Percentiles rank a stretch among this genome's conserved stretches.
phyloP scores from a whole-genome alignment of 2,888 invertebrate species.

The Lymantria monacha region DNA sequence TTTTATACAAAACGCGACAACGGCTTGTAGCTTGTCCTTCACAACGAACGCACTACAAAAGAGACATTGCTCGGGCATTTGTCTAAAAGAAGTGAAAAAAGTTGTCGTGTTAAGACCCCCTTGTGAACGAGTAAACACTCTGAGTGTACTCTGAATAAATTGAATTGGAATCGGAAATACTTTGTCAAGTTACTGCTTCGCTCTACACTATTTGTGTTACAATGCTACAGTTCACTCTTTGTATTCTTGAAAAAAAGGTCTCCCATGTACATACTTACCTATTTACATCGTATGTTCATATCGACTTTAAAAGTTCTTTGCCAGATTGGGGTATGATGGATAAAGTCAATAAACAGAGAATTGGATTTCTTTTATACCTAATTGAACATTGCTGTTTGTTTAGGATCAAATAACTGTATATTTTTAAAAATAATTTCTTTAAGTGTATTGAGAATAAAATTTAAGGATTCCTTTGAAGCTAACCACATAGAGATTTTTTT shows the following conservation, averaged over 20 bases:
- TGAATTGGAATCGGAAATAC: constrained; percentile 53
- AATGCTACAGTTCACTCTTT: constrained; percentile 21
- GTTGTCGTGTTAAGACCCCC: constrained; percentile 33
- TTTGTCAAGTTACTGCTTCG: constrained; percentile 32
- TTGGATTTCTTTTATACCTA: neutral
- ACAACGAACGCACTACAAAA: constrained; percentile 24
- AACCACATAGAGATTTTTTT: too few species aligned
- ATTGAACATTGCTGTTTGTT: neutral
- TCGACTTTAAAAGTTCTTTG: neutral
- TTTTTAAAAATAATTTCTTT: too few species aligned
- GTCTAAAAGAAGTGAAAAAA: constrained; percentile 38
- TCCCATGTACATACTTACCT: constrained; percentile 6
- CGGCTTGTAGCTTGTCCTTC: constrained; percentile 7
- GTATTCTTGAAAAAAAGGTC: constrained; percentile 27
- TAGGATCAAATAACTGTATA: neutral
- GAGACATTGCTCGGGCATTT: constrained; percentile 20
- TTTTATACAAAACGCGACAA: constrained; percentile 5
- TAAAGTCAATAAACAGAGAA: neutral
- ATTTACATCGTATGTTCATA: constrained; percentile 8
- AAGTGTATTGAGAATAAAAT: too few species aligned
- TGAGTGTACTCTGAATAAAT: constrained; percentile 54
- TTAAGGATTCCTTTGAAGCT: too few species aligned
- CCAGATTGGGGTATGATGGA: neutral
- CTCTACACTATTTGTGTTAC: constrained; percentile 27
- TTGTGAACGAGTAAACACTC: constrained; percentile 46